Conservation (phyloP, 2,888 invertebrate genomes). For the Scaptomyza polygonia region DNA sequence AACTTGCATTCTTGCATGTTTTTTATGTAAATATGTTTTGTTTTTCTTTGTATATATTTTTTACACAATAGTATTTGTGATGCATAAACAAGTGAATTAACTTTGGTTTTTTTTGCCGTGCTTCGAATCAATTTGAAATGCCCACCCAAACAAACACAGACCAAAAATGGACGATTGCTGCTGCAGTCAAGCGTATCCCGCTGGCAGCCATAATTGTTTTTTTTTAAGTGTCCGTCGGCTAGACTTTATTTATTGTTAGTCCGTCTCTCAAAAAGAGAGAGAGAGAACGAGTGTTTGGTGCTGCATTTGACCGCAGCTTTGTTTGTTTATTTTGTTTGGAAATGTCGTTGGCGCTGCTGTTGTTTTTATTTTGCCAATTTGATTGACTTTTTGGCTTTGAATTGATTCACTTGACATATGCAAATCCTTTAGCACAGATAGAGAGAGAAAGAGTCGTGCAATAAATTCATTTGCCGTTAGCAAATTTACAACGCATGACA, state of each 20-base stretch:
- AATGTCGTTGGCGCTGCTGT: constrained; percentile 22
- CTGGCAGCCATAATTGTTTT: constrained; percentile 73
- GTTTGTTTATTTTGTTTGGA: constrained; percentile 13
- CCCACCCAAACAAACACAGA: constrained; percentile 6
- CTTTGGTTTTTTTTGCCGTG: constrained; percentile 23
- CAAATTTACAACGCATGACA: constrained; percentile 12
- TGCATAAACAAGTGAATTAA: constrained; percentile 50
- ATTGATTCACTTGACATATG: constrained; percentile 62
- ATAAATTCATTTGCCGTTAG: constrained; percentile 45
- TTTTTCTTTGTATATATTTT: constrained; percentile 1
- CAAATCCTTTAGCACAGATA: constrained; percentile 38
- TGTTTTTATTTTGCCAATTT: constrained; percentile 61
- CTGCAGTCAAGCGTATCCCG: constrained; percentile 49
- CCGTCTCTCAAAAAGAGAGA: constrained; percentile 23
- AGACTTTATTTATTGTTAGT: constrained; percentile 74
- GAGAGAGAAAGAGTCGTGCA: constrained; percentile 4
- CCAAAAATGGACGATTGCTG: constrained; percentile 32
- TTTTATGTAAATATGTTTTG: constrained; percentile 40
- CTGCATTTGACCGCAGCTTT: constrained; percentile 28
- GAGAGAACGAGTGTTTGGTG: constrained; percentile 12
- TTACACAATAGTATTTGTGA: constrained; percentile 27
- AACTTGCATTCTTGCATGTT: constrained; percentile 25
- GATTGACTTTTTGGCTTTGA: constrained; percentile 76
- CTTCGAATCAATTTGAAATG: constrained; percentile 46
- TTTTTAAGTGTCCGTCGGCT: constrained; percentile 68